phyloP scores from a whole-genome alignment of 1,140 invertebrate genomes.

The Papilio polyxenes region DNA sequence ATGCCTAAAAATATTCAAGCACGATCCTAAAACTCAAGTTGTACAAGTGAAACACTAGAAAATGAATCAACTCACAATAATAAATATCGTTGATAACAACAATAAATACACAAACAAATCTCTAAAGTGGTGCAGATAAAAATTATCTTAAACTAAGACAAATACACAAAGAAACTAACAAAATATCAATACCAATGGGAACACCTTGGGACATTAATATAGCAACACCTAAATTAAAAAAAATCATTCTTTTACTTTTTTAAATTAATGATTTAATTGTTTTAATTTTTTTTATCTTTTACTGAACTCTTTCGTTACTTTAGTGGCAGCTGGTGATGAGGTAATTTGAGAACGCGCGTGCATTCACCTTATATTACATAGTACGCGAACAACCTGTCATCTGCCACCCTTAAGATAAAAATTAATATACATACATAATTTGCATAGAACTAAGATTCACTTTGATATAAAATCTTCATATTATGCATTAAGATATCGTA shows the following conservation, averaged over 20 bases:
- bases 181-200: background rate
- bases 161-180: conserved; percentile 14
- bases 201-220: background rate
- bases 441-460: no score
- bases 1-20: background rate
- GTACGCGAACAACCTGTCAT: background rate
- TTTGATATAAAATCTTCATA: no score
- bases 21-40: background rate
- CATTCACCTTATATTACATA: conserved; percentile 1
- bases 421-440: background rate
- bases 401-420: background rate
- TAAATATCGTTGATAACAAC: background rate
- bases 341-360: background rate
- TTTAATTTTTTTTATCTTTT: no score
- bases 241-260: no score
- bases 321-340: background rate
- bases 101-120: background rate
- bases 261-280: no score
- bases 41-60: background rate
- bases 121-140: background rate
- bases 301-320: no score
- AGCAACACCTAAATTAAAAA: no score
- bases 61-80: background rate
- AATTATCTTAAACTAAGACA: background rate
- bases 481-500: no score